These are phyloP conservation scores for Osmerus eperlanus DNA, from an alignment of 2,113 vertebrate genomes.

Conservation along the genomic window DNA sequence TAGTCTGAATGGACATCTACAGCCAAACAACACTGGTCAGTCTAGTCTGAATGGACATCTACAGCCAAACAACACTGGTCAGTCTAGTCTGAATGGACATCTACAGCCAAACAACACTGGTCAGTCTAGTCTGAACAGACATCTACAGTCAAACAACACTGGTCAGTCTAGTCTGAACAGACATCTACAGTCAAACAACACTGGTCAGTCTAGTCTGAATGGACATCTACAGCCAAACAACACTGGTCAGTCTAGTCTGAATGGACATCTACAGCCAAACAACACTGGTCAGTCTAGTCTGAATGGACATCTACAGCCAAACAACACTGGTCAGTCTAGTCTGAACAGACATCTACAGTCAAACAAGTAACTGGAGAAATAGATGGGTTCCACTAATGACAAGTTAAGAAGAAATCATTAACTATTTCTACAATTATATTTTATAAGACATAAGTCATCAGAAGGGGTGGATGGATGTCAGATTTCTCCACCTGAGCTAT, in stretches of 20 bases:
- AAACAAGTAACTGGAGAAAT: background rate
- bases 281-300: background rate
- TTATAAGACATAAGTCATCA: too few species aligned
- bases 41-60: background rate
- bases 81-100: background rate
- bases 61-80: background rate
- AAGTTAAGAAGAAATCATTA: too few species aligned
- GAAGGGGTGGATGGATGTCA: too few species aligned
- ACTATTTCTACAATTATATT: too few species aligned
- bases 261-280: background rate
- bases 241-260: background rate
- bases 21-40: background rate
- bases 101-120: background rate
- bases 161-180: background rate
- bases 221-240: background rate
- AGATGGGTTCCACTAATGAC: background rate
- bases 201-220: background rate
- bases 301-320: background rate
- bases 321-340: background rate
- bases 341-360: background rate
- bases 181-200: background rate
- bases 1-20: background rate
- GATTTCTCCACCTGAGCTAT: constrained; percentile 84
- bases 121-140: background rate
- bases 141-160: background rate